A percentile compares a stretch with the other conserved stretches of the same genome.
Conservation (phyloP, 2,113 vertebrate species). For the Nettapus auritus region DNA sequence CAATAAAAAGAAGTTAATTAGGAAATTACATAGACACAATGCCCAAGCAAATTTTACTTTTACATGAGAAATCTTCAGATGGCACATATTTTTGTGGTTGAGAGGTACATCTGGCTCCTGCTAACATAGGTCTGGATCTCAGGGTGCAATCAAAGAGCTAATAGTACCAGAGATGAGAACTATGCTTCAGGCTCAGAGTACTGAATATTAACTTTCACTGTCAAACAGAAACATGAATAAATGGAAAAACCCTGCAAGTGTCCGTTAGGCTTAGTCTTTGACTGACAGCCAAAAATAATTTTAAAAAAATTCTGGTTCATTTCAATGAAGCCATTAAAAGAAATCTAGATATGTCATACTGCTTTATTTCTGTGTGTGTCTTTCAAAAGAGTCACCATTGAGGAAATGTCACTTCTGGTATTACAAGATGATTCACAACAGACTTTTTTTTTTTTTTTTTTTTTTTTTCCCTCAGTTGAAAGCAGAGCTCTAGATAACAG, state of each 20-base stretch:
- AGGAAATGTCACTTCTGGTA: background rate
- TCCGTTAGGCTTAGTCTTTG: background rate
- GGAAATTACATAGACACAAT: background rate
- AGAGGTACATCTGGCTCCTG: background rate
- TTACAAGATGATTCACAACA: conserved; percentile 5
- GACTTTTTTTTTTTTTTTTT: background rate
- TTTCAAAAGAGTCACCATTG: background rate
- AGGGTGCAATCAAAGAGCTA: background rate
- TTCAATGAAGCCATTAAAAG: background rate
- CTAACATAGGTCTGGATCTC: background rate
- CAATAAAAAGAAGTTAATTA: conserved; percentile 4
- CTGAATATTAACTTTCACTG: background rate
- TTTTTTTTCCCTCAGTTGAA: background rate
- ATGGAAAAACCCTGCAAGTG: background rate
- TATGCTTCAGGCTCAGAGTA: background rate
- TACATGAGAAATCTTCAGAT: background rate
- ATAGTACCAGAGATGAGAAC: background rate
- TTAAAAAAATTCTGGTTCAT: background rate
- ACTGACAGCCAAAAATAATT: background rate
- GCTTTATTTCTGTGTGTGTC: background rate
- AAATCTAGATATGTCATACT: background rate
- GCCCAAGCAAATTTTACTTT: background rate
- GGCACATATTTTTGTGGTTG: background rate
- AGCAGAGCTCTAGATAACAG: background rate
- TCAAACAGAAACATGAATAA: background rate